Conservation (phyloP, 2,888 invertebrate genomes). For the Drosophila flavopinicola region DNA sequence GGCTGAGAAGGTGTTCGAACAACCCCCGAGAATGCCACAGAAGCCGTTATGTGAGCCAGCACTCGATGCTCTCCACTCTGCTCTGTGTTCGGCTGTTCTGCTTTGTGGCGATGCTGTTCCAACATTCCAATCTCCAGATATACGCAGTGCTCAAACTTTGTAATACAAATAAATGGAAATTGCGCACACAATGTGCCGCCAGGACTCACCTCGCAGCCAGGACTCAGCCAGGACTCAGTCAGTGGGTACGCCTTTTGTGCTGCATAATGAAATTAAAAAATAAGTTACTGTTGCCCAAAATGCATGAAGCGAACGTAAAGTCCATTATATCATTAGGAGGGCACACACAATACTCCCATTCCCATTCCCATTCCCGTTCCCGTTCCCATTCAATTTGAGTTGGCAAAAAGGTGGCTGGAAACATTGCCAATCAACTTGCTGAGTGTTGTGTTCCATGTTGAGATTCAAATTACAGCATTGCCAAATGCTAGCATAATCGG, state of each 20-base stretch:
- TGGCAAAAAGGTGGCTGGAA: constrained; percentile 40
- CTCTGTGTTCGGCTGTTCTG: too few species aligned
- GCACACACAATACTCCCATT: constrained; percentile 44
- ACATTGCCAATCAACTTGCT: constrained; percentile 47
- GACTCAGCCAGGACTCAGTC: constrained; percentile 30
- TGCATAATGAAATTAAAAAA: constrained; percentile 83
- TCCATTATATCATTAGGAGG: constrained; percentile 80
- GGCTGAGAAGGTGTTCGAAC: constrained; percentile 46
- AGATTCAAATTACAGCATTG: constrained; percentile 73
- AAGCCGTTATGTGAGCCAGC: constrained; percentile 49
- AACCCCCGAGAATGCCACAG: constrained; percentile 63
- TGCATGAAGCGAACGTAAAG: constrained; percentile 66
- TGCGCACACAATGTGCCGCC: constrained; percentile 63
- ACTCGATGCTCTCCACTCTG: constrained; percentile 15
- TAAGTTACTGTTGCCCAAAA: constrained; percentile 81
- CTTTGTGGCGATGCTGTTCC: constrained; percentile 20
- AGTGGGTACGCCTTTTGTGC: constrained; percentile 76
- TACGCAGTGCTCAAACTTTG: constrained; percentile 40
- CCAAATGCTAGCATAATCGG: constrained; percentile 63
- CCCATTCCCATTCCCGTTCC: too few species aligned
- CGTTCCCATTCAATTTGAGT: constrained; percentile 40
- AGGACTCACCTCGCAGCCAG: constrained; percentile 18
- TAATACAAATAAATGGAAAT: constrained; percentile 74
- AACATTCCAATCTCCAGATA: constrained; percentile 33
- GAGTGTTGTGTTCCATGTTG: constrained; percentile 53